phyloP scores from a whole-genome alignment of 2,113 vertebrate genomes.

The Struthio camelus region DNA sequence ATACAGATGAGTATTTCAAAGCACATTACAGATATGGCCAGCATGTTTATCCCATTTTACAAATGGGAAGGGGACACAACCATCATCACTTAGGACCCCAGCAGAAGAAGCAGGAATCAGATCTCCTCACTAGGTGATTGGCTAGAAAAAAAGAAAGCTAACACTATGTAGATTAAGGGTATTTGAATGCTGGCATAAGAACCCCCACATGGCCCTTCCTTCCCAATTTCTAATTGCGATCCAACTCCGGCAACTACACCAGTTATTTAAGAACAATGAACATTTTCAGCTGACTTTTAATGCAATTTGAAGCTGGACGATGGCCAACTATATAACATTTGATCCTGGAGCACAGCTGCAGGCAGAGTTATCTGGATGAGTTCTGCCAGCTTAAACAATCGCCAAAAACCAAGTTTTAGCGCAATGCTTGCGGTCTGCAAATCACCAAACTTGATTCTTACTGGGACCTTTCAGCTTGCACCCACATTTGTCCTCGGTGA shows the following conservation, averaged over 20 bases:
- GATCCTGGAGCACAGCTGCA: constrained; percentile 50
- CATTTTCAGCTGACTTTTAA: constrained; percentile 68
- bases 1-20: not conserved
- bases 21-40: fast-evolving
- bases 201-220: not conserved
- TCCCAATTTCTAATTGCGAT: not conserved
- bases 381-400: not conserved
- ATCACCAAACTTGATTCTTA: not conserved
- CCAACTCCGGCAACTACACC: constrained; percentile 23
- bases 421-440: not conserved
- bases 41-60: fast-evolving
- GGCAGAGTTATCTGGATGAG: constrained; percentile 4
- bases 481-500: not conserved
- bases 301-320: constrained; percentile 41
- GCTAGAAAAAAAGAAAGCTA: not conserved
- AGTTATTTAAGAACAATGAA: constrained; percentile 60
- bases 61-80: not conserved
- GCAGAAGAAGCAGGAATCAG: not conserved
- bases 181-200: not conserved
- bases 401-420: not conserved
- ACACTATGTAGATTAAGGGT: not conserved
- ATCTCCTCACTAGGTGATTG: not conserved
- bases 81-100: not conserved
- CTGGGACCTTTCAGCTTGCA: not conserved
- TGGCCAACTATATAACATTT: constrained; percentile 31